A percentile compares a stretch with the other conserved stretches of the same genome.
These are phyloP conservation scores for Barnardius zonarius DNA, from an alignment of 2,113 vertebrate genomes.

Conservation along the genomic window DNA sequence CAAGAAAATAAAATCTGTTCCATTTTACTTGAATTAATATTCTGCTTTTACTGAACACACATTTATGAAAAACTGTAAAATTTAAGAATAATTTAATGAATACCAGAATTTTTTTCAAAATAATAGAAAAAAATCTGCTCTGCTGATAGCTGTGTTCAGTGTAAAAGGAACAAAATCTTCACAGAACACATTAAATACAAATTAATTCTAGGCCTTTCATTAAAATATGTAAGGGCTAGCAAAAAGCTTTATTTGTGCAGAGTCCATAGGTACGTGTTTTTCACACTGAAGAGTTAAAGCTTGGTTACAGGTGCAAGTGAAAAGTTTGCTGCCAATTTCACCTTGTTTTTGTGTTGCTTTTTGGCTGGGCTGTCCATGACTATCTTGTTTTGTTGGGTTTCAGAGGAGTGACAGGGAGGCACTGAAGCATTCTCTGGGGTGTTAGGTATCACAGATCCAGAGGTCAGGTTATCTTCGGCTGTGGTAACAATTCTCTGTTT, in stretches of 20 bases:
- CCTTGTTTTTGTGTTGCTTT: conserved; percentile 84
- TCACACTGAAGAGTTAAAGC: conserved; percentile 73
- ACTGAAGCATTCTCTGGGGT: conserved; percentile 1
- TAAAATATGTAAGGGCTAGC: conserved; percentile 59
- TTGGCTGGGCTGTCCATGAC: conserved; percentile 84
- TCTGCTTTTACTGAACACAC: conserved; percentile 46
- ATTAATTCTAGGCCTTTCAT: conserved; percentile 29
- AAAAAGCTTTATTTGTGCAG: conserved; percentile 67
- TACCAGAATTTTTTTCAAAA: conserved; percentile 45
- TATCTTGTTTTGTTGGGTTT: conserved; percentile 61
- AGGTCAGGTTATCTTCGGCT: neutral
- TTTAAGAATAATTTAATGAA: conserved; percentile 65
- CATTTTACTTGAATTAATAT: neutral
- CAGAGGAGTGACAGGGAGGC: conserved; percentile 37
- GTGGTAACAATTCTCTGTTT: conserved; percentile 28
- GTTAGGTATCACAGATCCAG: neutral
- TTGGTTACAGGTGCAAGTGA: conserved; percentile 85
- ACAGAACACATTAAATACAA: conserved; percentile 45
- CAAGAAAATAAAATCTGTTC: conserved; percentile 57
- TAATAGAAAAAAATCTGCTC: conserved; percentile 57
- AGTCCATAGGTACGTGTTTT: conserved; percentile 52
- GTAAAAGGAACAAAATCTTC: conserved; percentile 49
- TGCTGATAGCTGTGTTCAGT: conserved; percentile 60
- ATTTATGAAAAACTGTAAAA: conserved; percentile 57
- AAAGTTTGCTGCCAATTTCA: conserved; percentile 94